A percentile compares a stretch with the other conserved stretches of the same genome.
Evolutionary conservation across 2,797 vertebrate genomes (phyloP).

Genomic region (Mastacembelus armatus): DNA sequence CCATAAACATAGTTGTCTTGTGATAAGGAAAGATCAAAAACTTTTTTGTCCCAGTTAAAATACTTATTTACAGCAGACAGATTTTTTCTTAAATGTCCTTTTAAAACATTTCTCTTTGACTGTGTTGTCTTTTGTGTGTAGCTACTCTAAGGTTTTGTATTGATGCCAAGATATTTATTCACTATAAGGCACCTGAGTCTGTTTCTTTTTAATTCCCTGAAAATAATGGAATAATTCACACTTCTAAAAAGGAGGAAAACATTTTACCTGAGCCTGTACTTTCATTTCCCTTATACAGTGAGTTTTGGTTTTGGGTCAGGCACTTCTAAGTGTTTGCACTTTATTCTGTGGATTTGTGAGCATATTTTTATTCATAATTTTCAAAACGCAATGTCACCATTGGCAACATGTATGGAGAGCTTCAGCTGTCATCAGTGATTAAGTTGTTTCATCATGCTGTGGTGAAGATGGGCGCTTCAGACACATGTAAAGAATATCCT

Average conservation of each 20-base stretch:
- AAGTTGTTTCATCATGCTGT: constrained; percentile 11
- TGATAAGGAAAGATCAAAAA: background rate
- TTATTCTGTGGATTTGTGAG: background rate
- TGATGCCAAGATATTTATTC: background rate
- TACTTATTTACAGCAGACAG: background rate
- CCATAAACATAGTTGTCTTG: background rate
- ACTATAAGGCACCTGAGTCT: background rate
- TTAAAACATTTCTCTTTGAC: background rate
- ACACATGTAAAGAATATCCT: constrained; percentile 25
- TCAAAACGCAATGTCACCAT: background rate
- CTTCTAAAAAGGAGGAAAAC: background rate
- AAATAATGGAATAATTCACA: background rate
- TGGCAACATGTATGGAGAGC: constrained; percentile 1
- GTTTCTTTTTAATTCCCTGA: background rate
- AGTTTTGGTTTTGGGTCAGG: background rate
- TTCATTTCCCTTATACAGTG: background rate
- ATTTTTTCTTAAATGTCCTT: background rate
- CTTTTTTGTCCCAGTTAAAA: background rate
- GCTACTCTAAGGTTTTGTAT: background rate
- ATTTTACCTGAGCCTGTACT: too few relatives aligned
- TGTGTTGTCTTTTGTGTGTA: background rate
- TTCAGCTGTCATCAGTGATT: constrained; percentile 12
- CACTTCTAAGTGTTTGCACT: background rate
- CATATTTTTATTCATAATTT: constrained; percentile 1
- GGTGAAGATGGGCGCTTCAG: constrained; percentile 17